Base-by-base conservation (phyloP, 2,888 invertebrate species). In the Ophioninae sp. region DNA sequence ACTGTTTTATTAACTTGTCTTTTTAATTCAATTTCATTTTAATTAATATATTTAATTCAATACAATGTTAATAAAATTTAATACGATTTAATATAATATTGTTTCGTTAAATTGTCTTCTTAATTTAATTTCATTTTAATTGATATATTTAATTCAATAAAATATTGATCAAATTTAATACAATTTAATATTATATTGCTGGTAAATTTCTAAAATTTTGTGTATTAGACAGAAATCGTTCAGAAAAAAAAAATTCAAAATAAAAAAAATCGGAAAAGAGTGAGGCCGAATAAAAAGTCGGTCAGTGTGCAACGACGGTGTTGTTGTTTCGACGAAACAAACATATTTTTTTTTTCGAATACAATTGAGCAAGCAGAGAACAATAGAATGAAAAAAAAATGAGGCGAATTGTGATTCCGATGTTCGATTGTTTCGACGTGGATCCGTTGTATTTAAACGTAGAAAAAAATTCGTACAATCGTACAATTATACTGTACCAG, bases 241-340 rank as follows among this genome's bases (percentile, higher is more conserved):
- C n/a, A n/a, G n/a, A n/a, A n/a, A n/a, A 30, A 30, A 30, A 30
- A 56, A n/a, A 23, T n/a, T 7, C 2, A 84, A 81, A 70, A 50
- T 8, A 13, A 39, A 80, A 78, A 44, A 7, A 61, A 0, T 65
- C 30, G 44, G 30, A 44, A 61, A 59, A 82, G 78, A 17, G 41
- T 20, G 41, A 79, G 41, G 41, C 6, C 72, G 23, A 81, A 70
- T 81, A 23, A 39, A 81, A 79, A 72, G 78, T 89, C 87, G 89
- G 88, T 77, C 89, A 89, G 87, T 88, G 88, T 87, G 88, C 81
- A 85, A 70, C 70, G 21, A 41, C 10, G 8, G 13, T 30, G 37
- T 6, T 20, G 17, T 30, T 77, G 17, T 59, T 13, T 61, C 65
- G 6, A 17, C 13, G 6, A 50, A 5, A 50, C 17, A 50, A 17